Percentiles rank a stretch among this genome's conserved stretches.
These are phyloP conservation scores for Petrolisthes manimaculis DNA, from an alignment of 2,888 invertebrate species.

Conservation along the genomic window DNA sequence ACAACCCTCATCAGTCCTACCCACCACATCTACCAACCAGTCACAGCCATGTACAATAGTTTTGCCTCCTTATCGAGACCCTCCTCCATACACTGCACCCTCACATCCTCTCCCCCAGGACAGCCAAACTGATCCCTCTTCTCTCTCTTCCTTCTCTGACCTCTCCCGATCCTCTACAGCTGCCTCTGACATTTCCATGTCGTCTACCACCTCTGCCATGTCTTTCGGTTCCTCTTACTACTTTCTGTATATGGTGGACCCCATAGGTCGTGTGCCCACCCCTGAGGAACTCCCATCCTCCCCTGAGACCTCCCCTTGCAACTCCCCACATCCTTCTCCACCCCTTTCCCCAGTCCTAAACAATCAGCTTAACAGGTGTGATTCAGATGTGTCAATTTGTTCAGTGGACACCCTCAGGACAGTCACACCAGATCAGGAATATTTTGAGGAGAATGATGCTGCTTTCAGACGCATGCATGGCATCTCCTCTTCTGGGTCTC, in stretches of 20 bases:
- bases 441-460: constrained; percentile 62
- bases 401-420: constrained; percentile 58
- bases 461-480: constrained; percentile 49
- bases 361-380: constrained; percentile 21
- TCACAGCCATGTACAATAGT: not conserved
- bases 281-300: constrained; percentile 54
- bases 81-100: not conserved
- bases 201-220: constrained; percentile 52
- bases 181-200: constrained; percentile 49
- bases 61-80: not conserved
- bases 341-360: constrained; percentile 19
- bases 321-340: constrained; percentile 40
- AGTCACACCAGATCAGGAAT: constrained; percentile 62
- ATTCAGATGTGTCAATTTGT: constrained; percentile 38
- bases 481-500: constrained; percentile 29
- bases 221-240: constrained; percentile 66
- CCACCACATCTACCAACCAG: not conserved
- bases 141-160: not conserved
- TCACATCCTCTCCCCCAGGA: constrained; percentile 8
- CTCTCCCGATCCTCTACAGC: constrained; percentile 45
- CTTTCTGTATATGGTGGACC: constrained; percentile 59
- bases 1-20: not conserved
- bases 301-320: constrained; percentile 20
- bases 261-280: constrained; percentile 43
- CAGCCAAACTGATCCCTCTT: not conserved